These are phyloP conservation scores for Vulpes vulpes DNA, from an alignment of 2,113 vertebrate genomes.

Conservation along the genomic window DNA sequence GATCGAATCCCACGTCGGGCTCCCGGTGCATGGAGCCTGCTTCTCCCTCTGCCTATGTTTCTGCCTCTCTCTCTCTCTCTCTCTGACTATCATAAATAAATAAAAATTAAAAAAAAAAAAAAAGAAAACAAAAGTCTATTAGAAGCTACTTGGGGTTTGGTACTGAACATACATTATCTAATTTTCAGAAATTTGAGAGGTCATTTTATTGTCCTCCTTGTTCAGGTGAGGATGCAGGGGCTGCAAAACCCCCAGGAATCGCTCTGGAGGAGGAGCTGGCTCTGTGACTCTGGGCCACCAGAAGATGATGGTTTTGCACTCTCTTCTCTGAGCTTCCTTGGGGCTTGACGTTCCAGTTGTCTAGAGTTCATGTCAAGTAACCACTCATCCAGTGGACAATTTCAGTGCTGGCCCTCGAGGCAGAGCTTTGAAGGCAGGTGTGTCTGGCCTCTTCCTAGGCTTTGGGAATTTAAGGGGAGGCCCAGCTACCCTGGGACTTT, in stretches of 20 bases:
- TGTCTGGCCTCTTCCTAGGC: neutral
- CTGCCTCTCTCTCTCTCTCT: too few relatives aligned
- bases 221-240: neutral
- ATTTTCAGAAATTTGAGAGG: neutral
- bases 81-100: too few relatives aligned
- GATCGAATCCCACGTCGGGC: too few relatives aligned
- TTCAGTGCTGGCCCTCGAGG: neutral
- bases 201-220: neutral
- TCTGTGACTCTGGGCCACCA: neutral
- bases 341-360: neutral
- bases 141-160: neutral
- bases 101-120: neutral
- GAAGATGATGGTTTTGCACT: neutral
- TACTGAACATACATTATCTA: neutral
- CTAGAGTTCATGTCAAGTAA: neutral
- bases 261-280: neutral
- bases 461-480: neutral
- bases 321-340: neutral
- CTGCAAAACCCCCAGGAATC: neutral
- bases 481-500: neutral
- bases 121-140: neutral
- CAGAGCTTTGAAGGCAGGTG: neutral
- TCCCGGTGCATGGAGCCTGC: too few relatives aligned
- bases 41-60: too few relatives aligned
- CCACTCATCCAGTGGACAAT: neutral